Evolutionary conservation across 2,888 invertebrate species (phyloP), one percentile per base, ranked within the genome.

Genomic region (Mythimna impura): DNA sequence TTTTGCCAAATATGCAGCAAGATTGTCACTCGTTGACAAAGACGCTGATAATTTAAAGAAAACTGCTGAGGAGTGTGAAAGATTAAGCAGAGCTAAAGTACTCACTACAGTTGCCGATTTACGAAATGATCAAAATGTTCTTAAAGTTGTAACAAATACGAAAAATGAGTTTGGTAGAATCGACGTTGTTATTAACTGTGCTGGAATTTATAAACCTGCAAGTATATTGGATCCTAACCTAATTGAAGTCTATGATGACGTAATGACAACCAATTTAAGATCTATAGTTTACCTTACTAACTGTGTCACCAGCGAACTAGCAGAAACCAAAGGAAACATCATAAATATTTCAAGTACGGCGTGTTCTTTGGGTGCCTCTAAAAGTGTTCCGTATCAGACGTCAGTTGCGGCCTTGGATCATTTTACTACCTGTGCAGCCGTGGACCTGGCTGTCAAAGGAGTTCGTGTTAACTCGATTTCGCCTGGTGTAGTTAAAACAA

Each of bases 361-460:
- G 1, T 75, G 78, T 54, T 50, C 70, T 10, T 20, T 80, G 6
- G 62, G 76, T 47, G 60, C 76, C 1, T 58, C 75, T 20, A 73
- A 70, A 61, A 63, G 78, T 58, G 66, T 88, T 50, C 80, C 86
- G 14, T 98, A 98, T 89, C 94, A 95, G 78, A 97, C 98, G 95
- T 97, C 97, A 36, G 98, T 98, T 93, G 95, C 97, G 43, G 97
- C 97, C 22, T 87, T 98, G 25, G 97, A 98, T 91, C 98, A 98
- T 89, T 97, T 98, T 81, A 98, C 98, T 3, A 94, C 97, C 86
- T 97, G 97, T 89, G 93, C 97, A n/a, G 98, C 98, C 34, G 89
- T 98, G 64, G 98, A 97, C 79, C 89, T 97, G 62, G 97, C 97
- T 74, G 77, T 91, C 0, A 94, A 96, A 87, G 95, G 91, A 55